These are phyloP conservation scores for Lottia scabra DNA, from an alignment of 2,888 invertebrate genomes.

Conservation along the genomic window DNA sequence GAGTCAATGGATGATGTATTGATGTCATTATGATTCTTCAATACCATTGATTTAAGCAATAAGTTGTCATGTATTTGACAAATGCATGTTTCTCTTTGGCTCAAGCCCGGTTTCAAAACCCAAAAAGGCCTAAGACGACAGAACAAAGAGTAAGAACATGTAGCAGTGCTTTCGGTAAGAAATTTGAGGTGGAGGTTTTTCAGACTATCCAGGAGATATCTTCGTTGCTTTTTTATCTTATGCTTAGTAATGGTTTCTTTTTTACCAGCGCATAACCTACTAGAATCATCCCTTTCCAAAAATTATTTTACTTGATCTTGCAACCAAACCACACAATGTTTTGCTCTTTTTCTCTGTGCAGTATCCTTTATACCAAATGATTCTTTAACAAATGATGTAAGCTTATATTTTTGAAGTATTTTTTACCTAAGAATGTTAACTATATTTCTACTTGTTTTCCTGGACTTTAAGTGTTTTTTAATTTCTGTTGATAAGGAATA, in stretches of 20 bases:
- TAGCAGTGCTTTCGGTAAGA: neutral
- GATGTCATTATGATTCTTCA: neutral
- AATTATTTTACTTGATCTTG: neutral
- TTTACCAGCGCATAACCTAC: neutral
- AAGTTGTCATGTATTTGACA: neutral
- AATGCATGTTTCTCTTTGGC: neutral
- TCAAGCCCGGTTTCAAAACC: neutral
- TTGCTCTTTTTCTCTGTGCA: neutral
- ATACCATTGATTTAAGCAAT: neutral
- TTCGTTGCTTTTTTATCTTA: neutral
- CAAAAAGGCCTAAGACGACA: neutral
- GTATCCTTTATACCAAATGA: neutral
- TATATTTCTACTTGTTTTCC: neutral
- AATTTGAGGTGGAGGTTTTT: neutral
- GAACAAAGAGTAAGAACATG: neutral
- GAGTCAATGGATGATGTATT: neutral
- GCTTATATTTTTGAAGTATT: neutral
- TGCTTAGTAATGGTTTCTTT: neutral
- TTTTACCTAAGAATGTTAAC: neutral
- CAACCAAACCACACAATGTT: neutral
- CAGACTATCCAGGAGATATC: neutral
- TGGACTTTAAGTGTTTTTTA: neutral
- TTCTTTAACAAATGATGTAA: neutral
- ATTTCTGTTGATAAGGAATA: neutral
- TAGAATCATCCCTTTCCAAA: neutral